Evolutionary conservation across 2,888 invertebrate genomes (phyloP).

Genomic region (Limnephilus marmoratus): DNA sequence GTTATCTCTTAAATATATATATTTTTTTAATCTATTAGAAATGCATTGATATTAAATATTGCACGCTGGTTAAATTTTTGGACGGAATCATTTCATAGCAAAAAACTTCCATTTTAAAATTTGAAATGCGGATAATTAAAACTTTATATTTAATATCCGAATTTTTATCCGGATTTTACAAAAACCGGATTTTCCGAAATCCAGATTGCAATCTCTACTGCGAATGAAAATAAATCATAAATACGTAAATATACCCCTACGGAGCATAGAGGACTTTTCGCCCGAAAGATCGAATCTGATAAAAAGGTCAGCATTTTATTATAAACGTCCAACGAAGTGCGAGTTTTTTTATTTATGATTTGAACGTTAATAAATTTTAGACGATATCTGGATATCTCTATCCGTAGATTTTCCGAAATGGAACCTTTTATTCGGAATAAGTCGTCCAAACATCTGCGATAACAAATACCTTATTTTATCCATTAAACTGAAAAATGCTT

Average conservation of each 20-base stretch:
- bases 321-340: not conserved
- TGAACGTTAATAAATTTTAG: not conserved
- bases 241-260: constrained; percentile 10
- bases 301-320: constrained; percentile 29
- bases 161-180: too few relatives aligned
- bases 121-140: too few relatives aligned
- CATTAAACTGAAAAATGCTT: not conserved
- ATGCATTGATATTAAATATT: too few relatives aligned
- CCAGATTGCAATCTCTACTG: not conserved
- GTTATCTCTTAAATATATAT: too few relatives aligned
- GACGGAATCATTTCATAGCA: too few relatives aligned
- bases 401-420: not conserved
- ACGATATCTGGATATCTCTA: not conserved
- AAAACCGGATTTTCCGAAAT: too few relatives aligned
- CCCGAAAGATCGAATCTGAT: not conserved
- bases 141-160: too few relatives aligned
- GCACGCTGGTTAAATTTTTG: too few relatives aligned
- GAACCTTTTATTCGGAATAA: not conserved
- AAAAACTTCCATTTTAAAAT: too few relatives aligned
- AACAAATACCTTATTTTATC: not conserved
- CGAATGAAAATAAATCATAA: constrained; percentile 28
- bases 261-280: not conserved
- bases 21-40: too few relatives aligned
- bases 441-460: not conserved
- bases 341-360: constrained; percentile 22